These are phyloP conservation scores for Mus minutoides DNA, from an alignment of 2,797 vertebrate genomes.

Conservation along the genomic window DNA sequence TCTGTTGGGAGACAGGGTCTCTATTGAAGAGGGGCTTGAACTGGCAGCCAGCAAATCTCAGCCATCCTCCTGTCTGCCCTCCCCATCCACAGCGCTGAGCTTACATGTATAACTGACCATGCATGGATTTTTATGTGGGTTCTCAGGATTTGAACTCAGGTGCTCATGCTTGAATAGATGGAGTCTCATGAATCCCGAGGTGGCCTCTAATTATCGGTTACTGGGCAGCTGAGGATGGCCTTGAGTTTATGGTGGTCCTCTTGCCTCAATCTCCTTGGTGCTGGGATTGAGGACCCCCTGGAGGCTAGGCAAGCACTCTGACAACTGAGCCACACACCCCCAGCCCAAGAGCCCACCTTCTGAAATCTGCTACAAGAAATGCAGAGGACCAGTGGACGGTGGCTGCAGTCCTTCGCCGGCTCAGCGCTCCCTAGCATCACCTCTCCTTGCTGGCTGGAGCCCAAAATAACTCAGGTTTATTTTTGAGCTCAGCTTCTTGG, in stretches of 20 bases:
- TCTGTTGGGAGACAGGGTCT: background rate
- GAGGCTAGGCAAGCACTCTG: background rate
- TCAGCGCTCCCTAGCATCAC: background rate
- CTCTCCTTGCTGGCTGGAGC: background rate
- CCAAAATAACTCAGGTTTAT: background rate
- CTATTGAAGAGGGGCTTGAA: background rate
- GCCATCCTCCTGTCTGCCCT: background rate
- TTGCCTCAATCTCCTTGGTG: background rate
- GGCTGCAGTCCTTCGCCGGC: background rate
- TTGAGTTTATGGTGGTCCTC: background rate
- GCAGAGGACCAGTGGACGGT: background rate
- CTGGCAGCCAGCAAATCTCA: background rate
- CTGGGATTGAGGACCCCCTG: background rate
- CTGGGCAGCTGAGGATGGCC: background rate
- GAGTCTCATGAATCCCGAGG: background rate
- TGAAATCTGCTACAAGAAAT: background rate
- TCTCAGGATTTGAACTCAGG: background rate
- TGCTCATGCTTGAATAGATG: background rate
- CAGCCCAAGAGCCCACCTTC: background rate
- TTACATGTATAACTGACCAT: background rate
- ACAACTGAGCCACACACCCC: background rate
- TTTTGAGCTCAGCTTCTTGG: background rate
- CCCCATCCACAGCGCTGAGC: no score
- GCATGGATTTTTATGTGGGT: background rate
- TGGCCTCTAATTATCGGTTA: background rate